These are phyloP conservation scores for Siphamia tubifer DNA, from an alignment of 2,113 vertebrate genomes.

Conservation along the genomic window DNA sequence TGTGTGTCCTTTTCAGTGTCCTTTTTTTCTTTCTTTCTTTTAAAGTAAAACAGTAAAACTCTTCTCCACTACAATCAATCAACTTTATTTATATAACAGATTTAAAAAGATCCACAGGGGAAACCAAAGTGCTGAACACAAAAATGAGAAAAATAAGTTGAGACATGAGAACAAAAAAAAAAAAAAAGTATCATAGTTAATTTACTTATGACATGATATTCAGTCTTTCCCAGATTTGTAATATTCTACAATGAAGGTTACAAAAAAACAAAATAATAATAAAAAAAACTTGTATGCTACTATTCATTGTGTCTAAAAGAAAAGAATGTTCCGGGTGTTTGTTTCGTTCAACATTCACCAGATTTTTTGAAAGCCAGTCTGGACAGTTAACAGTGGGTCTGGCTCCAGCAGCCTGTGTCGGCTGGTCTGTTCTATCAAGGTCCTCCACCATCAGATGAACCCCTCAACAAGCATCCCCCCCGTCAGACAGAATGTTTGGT, in stretches of 20 bases:
- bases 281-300: no score
- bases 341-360: constrained; percentile 34
- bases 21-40: no score
- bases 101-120: no score
- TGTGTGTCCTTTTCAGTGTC: no score
- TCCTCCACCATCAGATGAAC: constrained; percentile 70
- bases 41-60: no score
- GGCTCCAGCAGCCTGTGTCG: constrained; percentile 57
- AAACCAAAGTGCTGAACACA: no score
- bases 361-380: constrained; percentile 50
- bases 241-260: not conserved
- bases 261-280: not conserved
- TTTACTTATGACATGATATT: no score
- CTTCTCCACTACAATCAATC: no score
- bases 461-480: constrained; percentile 55
- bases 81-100: no score
- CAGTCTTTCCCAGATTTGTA: no score
- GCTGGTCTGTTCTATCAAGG: constrained; percentile 71
- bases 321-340: constrained; percentile 1
- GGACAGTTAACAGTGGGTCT: constrained; percentile 47
- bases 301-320: not conserved
- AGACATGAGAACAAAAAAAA: no score
- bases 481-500: constrained; percentile 72
- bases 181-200: not conserved
- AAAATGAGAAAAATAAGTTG: no score